A percentile compares a stretch with the other conserved stretches of the same genome.
These are phyloP conservation scores for Pachyramphus minor DNA, from an alignment of 2,113 vertebrate species.

Conservation along the genomic window DNA sequence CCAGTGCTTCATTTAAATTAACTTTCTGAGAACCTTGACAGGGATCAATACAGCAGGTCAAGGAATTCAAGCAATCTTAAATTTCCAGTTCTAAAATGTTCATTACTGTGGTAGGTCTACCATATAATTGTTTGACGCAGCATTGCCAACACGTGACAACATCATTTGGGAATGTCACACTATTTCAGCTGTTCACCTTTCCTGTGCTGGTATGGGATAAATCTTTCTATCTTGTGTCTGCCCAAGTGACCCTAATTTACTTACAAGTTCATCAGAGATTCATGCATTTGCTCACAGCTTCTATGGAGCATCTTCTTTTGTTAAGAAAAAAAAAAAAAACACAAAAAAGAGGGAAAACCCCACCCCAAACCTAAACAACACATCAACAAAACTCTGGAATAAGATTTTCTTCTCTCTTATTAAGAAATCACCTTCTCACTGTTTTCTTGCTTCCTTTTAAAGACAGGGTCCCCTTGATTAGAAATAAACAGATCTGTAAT, in stretches of 20 bases:
- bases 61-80: not conserved
- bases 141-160: not conserved
- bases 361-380: not conserved
- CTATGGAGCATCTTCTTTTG: not conserved
- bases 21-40: not conserved
- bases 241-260: not conserved
- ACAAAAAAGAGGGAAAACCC: no score
- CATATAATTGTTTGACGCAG: not conserved
- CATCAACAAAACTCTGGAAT: not conserved
- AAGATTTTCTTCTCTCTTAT: not conserved
- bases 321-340: not conserved
- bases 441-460: not conserved
- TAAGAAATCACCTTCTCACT: not conserved
- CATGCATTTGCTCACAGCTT: not conserved
- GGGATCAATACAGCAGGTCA: not conserved
- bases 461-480: not conserved
- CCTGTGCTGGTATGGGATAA: not conserved
- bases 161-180: not conserved
- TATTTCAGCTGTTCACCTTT: not conserved
- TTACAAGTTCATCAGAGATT: not conserved
- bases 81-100: not conserved
- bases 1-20: not conserved
- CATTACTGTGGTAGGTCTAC: not conserved
- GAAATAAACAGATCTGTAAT: not conserved
- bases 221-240: not conserved